phyloP scores from a whole-genome alignment of 2,797 vertebrate genomes.

The Sylvia borin region DNA sequence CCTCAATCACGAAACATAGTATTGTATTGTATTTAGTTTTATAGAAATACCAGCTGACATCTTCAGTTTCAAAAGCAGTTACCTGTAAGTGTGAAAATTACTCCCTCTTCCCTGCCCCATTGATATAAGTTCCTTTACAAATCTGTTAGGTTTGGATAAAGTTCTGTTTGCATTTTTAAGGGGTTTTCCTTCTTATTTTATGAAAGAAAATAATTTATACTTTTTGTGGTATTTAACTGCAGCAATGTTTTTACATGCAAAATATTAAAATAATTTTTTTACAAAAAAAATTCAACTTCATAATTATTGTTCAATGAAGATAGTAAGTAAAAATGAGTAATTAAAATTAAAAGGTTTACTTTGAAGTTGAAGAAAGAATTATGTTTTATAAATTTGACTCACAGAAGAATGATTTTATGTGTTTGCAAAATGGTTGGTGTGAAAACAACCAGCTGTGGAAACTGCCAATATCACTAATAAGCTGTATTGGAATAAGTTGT shows the following conservation, averaged over 20 bases:
- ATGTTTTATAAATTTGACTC: neutral
- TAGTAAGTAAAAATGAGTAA: neutral
- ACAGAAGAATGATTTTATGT: neutral
- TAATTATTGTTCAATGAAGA: neutral
- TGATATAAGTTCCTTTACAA: neutral
- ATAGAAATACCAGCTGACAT: neutral
- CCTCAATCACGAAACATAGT: too few relatives aligned
- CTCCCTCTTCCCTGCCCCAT: neutral
- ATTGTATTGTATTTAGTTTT: neutral
- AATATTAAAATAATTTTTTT: neutral
- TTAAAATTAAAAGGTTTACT: neutral
- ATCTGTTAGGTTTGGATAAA: neutral
- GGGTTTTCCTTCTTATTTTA: neutral
- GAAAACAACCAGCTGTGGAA: neutral
- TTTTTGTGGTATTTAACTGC: neutral
- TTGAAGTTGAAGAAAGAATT: neutral
- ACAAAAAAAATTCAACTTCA: neutral
- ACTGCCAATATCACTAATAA: neutral
- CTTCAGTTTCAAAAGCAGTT: neutral
- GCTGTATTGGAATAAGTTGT: neutral
- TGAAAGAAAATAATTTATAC: neutral
- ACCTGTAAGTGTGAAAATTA: neutral
- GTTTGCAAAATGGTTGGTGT: neutral
- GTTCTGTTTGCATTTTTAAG: neutral
- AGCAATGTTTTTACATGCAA: neutral